Percentiles rank a stretch among this genome's conserved stretches.
Conservation (phyloP, 2,113 vertebrate genomes). For the Dipodomys ordii region DNA sequence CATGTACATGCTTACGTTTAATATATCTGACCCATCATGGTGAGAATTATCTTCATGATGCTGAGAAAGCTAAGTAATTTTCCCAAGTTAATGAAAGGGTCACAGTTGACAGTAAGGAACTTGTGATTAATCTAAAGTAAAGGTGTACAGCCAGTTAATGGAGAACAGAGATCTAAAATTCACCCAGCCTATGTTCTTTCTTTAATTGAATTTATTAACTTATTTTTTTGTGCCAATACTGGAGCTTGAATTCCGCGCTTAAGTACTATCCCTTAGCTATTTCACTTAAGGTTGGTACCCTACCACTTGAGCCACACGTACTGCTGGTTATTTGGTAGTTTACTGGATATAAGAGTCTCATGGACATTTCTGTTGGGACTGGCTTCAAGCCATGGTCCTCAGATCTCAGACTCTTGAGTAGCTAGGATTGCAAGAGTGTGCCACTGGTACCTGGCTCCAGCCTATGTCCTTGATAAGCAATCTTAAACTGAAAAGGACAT, state of each 20-base stretch:
- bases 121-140: background rate
- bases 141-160: background rate
- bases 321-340: too few species aligned
- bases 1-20: background rate
- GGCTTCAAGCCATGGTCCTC: too few species aligned
- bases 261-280: too few species aligned
- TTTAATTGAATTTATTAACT: too few species aligned
- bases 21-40: background rate
- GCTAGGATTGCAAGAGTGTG: too few species aligned
- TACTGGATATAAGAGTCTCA: too few species aligned
- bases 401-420: too few species aligned
- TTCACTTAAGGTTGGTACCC: too few species aligned
- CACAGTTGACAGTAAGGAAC: background rate
- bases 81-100: background rate
- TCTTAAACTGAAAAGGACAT: background rate
- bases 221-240: background rate
- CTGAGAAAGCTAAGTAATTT: slow-evolving; percentile 7
- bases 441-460: too few species aligned
- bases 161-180: background rate
- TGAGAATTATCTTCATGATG: background rate
- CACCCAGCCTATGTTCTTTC: background rate
- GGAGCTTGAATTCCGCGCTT: too few species aligned
- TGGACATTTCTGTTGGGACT: too few species aligned
- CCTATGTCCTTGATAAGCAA: background rate
- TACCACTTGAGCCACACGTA: too few species aligned